Base-by-base conservation (phyloP, 1,140 invertebrate genomes). In the Drosophila tani region DNA sequence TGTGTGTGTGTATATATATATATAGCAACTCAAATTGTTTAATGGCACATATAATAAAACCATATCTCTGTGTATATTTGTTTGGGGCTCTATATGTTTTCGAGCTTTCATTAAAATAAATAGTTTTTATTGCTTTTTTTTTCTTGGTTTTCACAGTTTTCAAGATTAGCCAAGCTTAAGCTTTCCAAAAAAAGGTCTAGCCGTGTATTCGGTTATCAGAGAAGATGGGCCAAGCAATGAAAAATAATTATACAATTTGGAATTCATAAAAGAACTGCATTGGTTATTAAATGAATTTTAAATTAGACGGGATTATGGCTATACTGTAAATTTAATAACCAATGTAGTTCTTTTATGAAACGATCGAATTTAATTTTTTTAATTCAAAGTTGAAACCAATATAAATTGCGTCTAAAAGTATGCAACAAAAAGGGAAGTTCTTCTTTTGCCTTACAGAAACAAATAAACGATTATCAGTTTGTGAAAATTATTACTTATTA, bases 1-100 rank as follows among this genome's bases (percentile, higher is more conserved):
- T 43, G 17, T 32, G 21, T n/a, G n/a, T 9, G 24, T 7, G 7
- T 24, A 0, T 24, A 24, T 24, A 24, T 60, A 32, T 62, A 57
- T 51, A 40, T 24, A 40, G 35, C 53, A 49, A 66, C 53, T 81
- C 68, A 74, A 87, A 86, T 84, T 74, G 82, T 84, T 84, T 84
- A 87, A 86, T 87, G 58, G 64, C 63, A 66, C 49, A 79, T 41
- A 59, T 35, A 68, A 62, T 55, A 58, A 51, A 56, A 46, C 70
- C 67, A 71, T 71, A 73, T 73, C 70, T 73, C 27, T 38, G 55
- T 62, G 41, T 50, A 67, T 43, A 59, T 78, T 68, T 68, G 47
- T 59, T 46, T 49, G 55, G 17, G 19, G 32, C 32, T 77, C 14
- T 73, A 17, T 75, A 46, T 75, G 65, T 57, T 62, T 70, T 65